phyloP scores from a whole-genome alignment of 2,113 vertebrate species.

The Myiozetetes cayanensis region DNA sequence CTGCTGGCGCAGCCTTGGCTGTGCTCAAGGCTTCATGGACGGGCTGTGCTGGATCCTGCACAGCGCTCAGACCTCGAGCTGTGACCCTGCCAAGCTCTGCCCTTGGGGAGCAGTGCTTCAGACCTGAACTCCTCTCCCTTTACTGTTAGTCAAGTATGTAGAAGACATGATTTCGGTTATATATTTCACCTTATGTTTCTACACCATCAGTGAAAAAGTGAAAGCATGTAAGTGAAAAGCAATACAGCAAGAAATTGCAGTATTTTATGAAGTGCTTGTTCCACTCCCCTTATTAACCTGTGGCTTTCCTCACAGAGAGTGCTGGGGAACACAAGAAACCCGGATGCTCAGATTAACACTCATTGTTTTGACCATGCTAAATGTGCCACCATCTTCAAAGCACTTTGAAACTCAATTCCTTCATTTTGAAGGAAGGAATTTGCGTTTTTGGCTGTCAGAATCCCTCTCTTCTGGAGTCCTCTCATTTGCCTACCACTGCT shows the following conservation, averaged over 20 bases:
- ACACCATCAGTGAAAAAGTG: background rate
- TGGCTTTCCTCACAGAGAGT: background rate
- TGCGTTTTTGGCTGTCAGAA: background rate
- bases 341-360: background rate
- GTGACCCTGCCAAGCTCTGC: background rate
- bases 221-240: background rate
- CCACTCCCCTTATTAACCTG: background rate
- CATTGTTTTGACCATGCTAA: background rate
- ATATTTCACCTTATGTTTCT: background rate
- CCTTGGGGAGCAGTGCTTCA: accelerated
- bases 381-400: background rate
- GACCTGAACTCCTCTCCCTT: background rate
- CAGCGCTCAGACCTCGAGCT: background rate
- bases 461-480: background rate
- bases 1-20: background rate
- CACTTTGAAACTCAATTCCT: background rate
- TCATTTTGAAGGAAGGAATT: background rate
- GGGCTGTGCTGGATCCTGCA: background rate
- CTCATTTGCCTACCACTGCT: background rate
- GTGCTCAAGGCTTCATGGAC: background rate
- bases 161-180: background rate
- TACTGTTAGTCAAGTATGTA: accelerated
- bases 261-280: background rate
- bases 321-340: background rate
- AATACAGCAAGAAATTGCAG: background rate